Percentiles rank a stretch among this genome's conserved stretches.
These are phyloP conservation scores for Meghimatium bilineatum DNA, from an alignment of 2,888 invertebrate species.

Conservation along the genomic window DNA sequence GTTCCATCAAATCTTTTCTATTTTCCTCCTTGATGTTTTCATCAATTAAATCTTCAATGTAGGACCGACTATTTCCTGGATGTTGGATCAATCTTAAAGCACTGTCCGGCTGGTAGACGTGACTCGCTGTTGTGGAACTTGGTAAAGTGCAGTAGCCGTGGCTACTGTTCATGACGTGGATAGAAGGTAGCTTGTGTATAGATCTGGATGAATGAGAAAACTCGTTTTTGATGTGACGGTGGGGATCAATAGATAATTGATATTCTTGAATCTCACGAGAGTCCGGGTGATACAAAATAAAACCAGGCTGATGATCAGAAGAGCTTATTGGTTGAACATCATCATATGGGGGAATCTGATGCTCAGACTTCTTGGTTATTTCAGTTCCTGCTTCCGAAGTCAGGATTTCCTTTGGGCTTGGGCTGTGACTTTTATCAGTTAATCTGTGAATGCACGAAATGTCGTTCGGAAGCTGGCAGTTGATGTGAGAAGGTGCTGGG, in stretches of 20 bases:
- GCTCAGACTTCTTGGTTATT: neutral
- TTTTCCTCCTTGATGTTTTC: conserved; percentile 52
- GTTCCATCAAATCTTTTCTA: neutral
- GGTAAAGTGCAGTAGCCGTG: neutral
- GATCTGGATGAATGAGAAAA: neutral
- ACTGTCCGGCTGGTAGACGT: conserved; percentile 9
- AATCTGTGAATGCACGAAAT: neutral
- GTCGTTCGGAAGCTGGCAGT: neutral
- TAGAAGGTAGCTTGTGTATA: neutral
- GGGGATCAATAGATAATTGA: neutral
- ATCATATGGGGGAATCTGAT: neutral
- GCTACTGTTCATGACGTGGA: too few species aligned
- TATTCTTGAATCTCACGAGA: too few species aligned
- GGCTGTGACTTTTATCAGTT: neutral
- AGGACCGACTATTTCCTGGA: neutral
- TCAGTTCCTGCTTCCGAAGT: neutral
- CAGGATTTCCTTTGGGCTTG: neutral
- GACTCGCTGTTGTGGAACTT: conserved; percentile 1
- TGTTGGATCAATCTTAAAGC: neutral
- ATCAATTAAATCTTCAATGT: conserved; percentile 49
- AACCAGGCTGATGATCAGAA: neutral
- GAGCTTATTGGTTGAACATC: neutral
- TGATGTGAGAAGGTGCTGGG: neutral
- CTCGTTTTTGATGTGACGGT: neutral
- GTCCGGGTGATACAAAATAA: neutral